These are phyloP conservation scores for Egretta garzetta DNA, from an alignment of 2,113 vertebrate species.

Conservation along the genomic window DNA sequence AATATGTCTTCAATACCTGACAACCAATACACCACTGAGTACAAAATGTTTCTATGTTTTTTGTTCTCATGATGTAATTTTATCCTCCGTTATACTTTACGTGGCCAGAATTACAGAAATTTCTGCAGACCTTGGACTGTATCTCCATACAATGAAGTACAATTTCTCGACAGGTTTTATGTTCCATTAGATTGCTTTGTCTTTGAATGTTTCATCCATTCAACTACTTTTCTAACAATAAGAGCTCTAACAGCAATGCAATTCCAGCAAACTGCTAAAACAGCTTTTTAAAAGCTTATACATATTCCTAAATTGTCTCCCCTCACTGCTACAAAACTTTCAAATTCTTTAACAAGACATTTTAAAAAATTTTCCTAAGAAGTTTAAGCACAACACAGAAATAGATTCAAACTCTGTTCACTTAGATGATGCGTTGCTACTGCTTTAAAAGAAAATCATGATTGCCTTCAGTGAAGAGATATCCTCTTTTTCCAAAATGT, in stretches of 20 bases:
- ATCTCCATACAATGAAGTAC: neutral
- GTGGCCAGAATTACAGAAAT: neutral
- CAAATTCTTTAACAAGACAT: neutral
- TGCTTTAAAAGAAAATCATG: neutral
- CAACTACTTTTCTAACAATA: neutral
- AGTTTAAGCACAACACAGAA: neutral
- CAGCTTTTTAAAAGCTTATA: neutral
- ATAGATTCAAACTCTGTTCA: neutral
- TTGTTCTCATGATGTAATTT: neutral
- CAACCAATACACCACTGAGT: neutral
- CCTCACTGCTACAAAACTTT: neutral
- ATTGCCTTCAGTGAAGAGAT: neutral
- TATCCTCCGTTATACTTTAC: neutral
- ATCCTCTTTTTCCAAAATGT: neutral
- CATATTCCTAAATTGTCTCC: neutral
- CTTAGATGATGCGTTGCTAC: neutral
- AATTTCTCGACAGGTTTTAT: neutral
- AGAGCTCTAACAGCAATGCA: neutral
- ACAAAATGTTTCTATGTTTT: neutral
- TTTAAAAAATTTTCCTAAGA: neutral
- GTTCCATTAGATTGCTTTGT: neutral
- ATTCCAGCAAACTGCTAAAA: neutral
- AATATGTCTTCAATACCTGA: neutral
- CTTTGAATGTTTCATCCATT: neutral
- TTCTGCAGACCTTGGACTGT: neutral